A percentile compares a stretch with the other conserved stretches of the same genome.
Conservation (phyloP, 1,140 invertebrate species). For the Nomia melanderi region DNA sequence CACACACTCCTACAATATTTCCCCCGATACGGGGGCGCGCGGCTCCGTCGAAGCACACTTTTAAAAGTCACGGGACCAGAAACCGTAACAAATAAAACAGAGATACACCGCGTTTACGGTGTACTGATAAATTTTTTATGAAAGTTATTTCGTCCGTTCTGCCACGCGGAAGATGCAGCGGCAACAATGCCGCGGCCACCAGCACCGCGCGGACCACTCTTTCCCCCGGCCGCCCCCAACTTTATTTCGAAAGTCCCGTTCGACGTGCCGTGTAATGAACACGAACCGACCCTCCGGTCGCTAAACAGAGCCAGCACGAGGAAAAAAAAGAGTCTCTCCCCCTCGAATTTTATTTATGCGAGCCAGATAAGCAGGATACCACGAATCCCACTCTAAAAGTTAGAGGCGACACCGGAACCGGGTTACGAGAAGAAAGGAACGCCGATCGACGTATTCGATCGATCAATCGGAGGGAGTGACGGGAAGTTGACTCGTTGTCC, state of each 20-base stretch:
- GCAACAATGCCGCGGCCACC: neutral
- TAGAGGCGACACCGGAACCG: neutral
- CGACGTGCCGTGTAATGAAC: slow-evolving; percentile 41
- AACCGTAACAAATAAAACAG: slow-evolving; percentile 27
- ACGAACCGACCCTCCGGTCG: slow-evolving; percentile 2
- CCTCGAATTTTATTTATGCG: slow-evolving; percentile 53
- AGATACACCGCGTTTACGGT: slow-evolving; percentile 14
- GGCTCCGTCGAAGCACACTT: neutral
- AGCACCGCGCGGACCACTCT: neutral
- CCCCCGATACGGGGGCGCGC: neutral
- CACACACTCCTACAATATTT: slow-evolving; percentile 12
- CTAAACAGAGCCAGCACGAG: neutral
- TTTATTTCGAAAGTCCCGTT: slow-evolving; percentile 45
- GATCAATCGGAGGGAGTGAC: neutral
- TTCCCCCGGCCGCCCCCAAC: neutral
- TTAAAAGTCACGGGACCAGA: slow-evolving; percentile 17
- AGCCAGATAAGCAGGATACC: slow-evolving; percentile 45
- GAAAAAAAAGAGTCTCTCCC: slow-evolving; percentile 21
- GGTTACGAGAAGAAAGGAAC: slow-evolving; percentile 11
- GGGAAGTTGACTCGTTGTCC: too few species aligned
- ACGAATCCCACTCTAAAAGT: slow-evolving; percentile 54
- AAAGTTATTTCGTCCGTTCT: slow-evolving; percentile 30
- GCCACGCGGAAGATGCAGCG: slow-evolving; percentile 15
- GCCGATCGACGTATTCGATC: slow-evolving; percentile 36
- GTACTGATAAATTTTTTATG: slow-evolving; percentile 39